Evolutionary conservation across 2,113 vertebrate genomes (phyloP).

Genomic region (Emydura subglobosa): DNA sequence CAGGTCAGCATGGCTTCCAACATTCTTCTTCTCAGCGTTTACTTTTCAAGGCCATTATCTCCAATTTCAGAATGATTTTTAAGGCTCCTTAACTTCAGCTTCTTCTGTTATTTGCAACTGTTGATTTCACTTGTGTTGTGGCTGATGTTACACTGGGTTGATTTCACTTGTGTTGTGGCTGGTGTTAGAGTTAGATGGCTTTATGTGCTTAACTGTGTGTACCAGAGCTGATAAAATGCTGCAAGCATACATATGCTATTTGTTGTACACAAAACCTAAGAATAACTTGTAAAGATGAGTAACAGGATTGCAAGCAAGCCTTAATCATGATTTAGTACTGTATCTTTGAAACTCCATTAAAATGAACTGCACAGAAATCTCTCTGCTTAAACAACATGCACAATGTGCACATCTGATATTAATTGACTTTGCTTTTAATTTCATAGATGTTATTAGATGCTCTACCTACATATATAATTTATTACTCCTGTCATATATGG

Average conservation of each 20-base stretch:
- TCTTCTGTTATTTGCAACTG: neutral
- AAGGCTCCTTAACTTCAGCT: neutral
- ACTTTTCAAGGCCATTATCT: neutral
- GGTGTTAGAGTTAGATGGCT: neutral
- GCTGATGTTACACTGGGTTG: neutral
- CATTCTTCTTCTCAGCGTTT: neutral
- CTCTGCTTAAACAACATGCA: neutral
- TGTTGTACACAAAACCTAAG: neutral
- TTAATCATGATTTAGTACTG: neutral
- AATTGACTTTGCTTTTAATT: neutral
- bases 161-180: neutral
- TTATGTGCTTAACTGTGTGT: neutral
- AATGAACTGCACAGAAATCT: neutral
- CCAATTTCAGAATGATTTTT: neutral
- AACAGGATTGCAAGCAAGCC: neutral
- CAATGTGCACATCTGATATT: neutral
- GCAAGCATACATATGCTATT: neutral
- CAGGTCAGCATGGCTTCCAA: constrained; percentile 18
- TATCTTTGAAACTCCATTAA: neutral
- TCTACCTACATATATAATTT: neutral
- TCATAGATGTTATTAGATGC: neutral
- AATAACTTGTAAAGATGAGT: neutral
- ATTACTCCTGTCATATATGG: neutral
- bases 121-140: neutral
- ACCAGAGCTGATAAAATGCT: neutral